Base-by-base conservation (phyloP, 2,888 invertebrate species). In the Tolmerus cingulatus region DNA sequence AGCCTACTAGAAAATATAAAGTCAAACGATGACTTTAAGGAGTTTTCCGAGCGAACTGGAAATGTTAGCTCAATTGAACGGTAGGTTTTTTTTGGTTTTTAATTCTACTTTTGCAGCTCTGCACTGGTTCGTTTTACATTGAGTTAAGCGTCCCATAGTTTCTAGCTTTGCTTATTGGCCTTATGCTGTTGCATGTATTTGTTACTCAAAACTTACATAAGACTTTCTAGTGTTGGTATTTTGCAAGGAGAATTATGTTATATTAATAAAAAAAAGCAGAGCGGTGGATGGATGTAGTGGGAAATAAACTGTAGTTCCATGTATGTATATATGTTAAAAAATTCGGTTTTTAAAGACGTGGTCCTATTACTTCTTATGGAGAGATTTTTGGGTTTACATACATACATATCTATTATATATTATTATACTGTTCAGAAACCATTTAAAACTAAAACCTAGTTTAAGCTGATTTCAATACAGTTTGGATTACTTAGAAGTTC, bases 31-130 rank as follows among this genome's bases (percentile, higher is more conserved):
- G 91, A 91, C 88, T 90, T 92, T 12, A 95, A 94, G 92, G 95
- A 95, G 91, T 94, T 94, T 90, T 94, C 94, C 89, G 95, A 95
- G 89, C 95, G 96, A 90, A 95, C 96, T 88, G 96, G 96, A 91
- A 98, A 98, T 93, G 97, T 98, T 89, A 96, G 98, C 90, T 96
- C 98, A 88, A 96, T 98, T 89, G 98, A 98, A 93, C 96, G 97
- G 97, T 97, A 93, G 90, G 90, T 90, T 51, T 30, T 74, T 34
- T 1, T 74, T 30, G 30, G 14, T 43, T 87, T 87, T 88, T 89
- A 90, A 66, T 27, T 88, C 89, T 88, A 88, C 90, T 87, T 89
- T 90, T 90, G 90, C 91, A 92, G 91, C 92, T 92, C 92, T 92
- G 92, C 92, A 92, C 92, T 92, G 92, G 92, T 92, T 92, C 91